Base-by-base conservation (phyloP, 2,797 vertebrate species). In the Sylvilagus floridanus region DNA sequence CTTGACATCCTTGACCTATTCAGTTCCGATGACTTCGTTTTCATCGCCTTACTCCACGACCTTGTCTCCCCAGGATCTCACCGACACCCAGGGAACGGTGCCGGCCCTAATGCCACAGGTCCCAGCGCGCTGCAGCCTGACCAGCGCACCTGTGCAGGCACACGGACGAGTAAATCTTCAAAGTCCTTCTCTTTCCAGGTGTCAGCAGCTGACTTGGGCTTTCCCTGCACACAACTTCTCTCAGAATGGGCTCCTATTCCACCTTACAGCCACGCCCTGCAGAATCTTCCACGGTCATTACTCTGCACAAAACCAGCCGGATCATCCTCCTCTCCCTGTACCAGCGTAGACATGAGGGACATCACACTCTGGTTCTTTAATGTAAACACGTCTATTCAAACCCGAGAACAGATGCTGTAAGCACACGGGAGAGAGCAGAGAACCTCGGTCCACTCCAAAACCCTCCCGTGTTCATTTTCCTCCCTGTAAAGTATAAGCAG, bases 91-190 rank as follows among this genome's bases (percentile, higher is more conserved):
- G 5, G 12, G 30, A n/a, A 62, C 1, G 0, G 3, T 6, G 22
- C 12, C 14, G n/a, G 4, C 2, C 11, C 2, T 7, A 21, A 75
- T 11, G 7, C 32, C n/a, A 24, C 28, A 37, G 32, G 86, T 79
- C 81, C 21, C 21, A 52, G 50, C 10, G 47, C 81, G 28, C 32
- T 19, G 5, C 19, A 47, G 62, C 26, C 4, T 5, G 66, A 24
- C 0, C 19, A n/a, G 0, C 22, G 12, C 11, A 7, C 14, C 16
- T 50, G 16, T 5, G 37, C 2, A 22, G 17, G 14, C 8, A 26
- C 5, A 35, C 14, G 13, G 17, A 68, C 14, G 28, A 75, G 52
- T 30, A 26, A 0, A 1, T 62, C 28, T 73, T 26, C 62, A 24
- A 26, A 16, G 4, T 17, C 16, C 19, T 4, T 12, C 22, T 35